phyloP scores from a whole-genome alignment of 2,888 invertebrate genomes.

The Cerastoderma edule region DNA sequence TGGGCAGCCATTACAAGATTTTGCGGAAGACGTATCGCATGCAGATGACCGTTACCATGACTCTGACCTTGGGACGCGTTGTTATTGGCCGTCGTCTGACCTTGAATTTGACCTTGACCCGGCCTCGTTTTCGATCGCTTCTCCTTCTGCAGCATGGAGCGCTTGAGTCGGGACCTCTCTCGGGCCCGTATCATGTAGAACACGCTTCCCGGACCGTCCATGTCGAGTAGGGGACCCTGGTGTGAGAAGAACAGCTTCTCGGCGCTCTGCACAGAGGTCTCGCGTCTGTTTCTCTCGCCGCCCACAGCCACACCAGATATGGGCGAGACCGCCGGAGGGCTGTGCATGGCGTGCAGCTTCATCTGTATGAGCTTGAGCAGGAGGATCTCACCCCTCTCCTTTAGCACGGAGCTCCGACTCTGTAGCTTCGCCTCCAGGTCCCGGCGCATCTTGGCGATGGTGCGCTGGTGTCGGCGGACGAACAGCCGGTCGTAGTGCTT shows the following conservation, averaged over 20 bases:
- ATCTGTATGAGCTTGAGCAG: slow-evolving; percentile 68
- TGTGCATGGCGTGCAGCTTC: slow-evolving; percentile 60
- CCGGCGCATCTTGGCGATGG: slow-evolving; percentile 80
- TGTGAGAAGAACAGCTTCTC: slow-evolving; percentile 75
- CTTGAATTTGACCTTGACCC: slow-evolving; percentile 27
- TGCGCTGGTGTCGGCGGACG: slow-evolving; percentile 78
- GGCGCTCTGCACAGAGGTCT: slow-evolving; percentile 70
- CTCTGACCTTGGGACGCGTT: not conserved
- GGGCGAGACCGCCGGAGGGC: slow-evolving; percentile 45
- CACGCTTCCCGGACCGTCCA: slow-evolving; percentile 81
- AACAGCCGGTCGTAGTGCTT: slow-evolving; percentile 83
- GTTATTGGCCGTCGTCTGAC: not conserved
- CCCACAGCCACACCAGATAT: slow-evolving; percentile 1
- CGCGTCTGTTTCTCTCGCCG: slow-evolving; percentile 59
- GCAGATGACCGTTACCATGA: slow-evolving; percentile 51
- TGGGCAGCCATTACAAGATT: slow-evolving; percentile 63
- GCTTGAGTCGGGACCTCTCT: slow-evolving; percentile 63
- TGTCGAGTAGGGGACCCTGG: slow-evolving; percentile 79
- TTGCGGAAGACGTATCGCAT: slow-evolving; percentile 62
- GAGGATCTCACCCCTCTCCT: slow-evolving; percentile 73
- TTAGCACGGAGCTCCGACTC: slow-evolving; percentile 68
- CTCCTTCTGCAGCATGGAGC: slow-evolving; percentile 51
- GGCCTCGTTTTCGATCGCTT: slow-evolving; percentile 25
- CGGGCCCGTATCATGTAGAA: slow-evolving; percentile 78
- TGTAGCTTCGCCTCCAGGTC: slow-evolving; percentile 75